Conservation (phyloP, 2,888 invertebrate genomes). For the Caenorhabditis becei region DNA sequence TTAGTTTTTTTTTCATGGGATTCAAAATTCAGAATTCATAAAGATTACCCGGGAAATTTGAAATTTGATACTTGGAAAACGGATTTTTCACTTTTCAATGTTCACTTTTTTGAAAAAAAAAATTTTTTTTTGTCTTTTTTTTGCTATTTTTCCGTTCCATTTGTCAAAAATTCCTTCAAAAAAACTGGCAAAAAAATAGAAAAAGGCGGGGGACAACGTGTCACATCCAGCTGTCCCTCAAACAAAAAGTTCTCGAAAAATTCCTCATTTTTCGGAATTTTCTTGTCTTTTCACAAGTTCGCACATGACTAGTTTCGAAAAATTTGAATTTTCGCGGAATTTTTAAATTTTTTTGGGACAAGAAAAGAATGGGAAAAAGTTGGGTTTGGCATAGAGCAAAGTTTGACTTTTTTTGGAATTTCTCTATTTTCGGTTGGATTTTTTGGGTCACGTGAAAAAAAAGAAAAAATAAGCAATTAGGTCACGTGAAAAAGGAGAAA, state of each 20-base stretch:
- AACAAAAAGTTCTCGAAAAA: not conserved
- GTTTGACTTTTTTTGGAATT: not conserved
- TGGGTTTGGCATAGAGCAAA: not conserved
- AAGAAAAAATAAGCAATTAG: too few relatives aligned
- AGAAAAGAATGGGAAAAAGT: not conserved
- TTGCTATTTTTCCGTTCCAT: too few relatives aligned
- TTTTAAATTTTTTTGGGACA: not conserved
- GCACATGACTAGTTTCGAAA: slow-evolving; percentile 4
- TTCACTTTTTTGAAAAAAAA: too few relatives aligned
- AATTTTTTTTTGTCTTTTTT: too few relatives aligned
- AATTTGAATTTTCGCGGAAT: not conserved
- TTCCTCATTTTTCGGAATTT: not conserved
- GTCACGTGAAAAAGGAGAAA: too few relatives aligned
- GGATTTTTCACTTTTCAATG: too few relatives aligned
- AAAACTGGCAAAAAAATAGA: slow-evolving; percentile 2
- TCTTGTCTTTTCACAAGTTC: not conserved
- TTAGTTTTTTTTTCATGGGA: not conserved
- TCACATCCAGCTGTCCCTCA: not conserved
- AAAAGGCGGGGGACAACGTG: not conserved
- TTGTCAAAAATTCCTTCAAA: not conserved
- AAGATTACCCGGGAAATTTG: too few relatives aligned
- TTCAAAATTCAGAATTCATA: too few relatives aligned
- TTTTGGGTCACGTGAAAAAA: too few relatives aligned
- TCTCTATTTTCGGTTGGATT: not conserved
- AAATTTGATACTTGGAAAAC: too few relatives aligned